phyloP scores from a whole-genome alignment of 2,113 vertebrate genomes.

The Pelusios castaneus region DNA sequence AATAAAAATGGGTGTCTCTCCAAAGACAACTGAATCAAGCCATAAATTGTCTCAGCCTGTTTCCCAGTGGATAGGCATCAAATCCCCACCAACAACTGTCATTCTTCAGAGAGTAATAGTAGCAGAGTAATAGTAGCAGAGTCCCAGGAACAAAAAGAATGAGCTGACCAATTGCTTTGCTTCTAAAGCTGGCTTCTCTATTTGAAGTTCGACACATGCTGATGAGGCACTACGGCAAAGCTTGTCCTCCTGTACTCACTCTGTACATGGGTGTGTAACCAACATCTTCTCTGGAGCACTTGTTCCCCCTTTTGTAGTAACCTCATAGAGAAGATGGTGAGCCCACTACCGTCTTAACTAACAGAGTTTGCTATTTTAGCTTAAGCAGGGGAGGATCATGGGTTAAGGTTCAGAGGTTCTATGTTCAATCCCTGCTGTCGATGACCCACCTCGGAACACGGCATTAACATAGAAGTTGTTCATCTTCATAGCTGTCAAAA shows the following conservation, averaged over 20 bases:
- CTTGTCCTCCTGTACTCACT: neutral
- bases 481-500: too few species aligned
- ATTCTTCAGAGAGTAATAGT: too few species aligned
- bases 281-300: neutral
- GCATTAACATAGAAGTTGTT: too few species aligned
- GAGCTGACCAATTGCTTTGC: neutral
- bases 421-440: neutral
- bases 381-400: neutral
- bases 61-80: neutral
- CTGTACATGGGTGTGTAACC: accelerated
- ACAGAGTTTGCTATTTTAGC: neutral
- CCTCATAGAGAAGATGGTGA: neutral
- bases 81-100: neutral
- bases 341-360: neutral
- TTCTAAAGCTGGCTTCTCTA: neutral
- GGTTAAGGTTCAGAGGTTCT: neutral
- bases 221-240: neutral
- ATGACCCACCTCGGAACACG: neutral
- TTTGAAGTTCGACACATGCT: too few species aligned
- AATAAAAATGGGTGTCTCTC: neutral
- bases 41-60: neutral
- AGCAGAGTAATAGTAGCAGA: neutral
- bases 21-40: neutral
- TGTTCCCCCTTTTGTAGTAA: neutral
- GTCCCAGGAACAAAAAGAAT: neutral